Conservation (phyloP, 1,140 invertebrate genomes). For the Wiebesia pumilae region DNA sequence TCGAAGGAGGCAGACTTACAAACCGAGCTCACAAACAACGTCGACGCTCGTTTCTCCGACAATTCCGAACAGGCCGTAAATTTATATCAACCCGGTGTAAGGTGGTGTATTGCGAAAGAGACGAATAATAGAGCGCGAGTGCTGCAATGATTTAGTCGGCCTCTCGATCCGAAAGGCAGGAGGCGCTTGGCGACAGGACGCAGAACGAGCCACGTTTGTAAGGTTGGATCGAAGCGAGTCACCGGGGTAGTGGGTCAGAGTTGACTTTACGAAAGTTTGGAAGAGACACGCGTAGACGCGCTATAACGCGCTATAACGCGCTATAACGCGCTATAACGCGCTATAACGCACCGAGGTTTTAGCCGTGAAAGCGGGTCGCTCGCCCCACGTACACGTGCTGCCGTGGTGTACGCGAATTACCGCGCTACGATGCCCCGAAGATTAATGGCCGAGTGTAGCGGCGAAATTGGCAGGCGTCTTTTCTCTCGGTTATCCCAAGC, state of each 20-base stretch:
- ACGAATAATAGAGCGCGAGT: too few species aligned
- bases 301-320: background rate
- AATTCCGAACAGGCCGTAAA: too few species aligned
- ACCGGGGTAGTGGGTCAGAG: conserved; percentile 44
- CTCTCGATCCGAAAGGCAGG: background rate
- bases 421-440: background rate
- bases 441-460: conserved; percentile 12
- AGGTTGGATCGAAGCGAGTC: conserved; percentile 16
- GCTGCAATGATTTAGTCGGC: too few species aligned
- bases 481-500: background rate
- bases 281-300: background rate
- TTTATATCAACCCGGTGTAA: too few species aligned
- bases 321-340: too few species aligned
- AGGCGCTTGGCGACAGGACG: background rate
- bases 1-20: too few species aligned
- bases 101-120: too few species aligned
- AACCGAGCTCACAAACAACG: too few species aligned
- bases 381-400: background rate
- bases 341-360: background rate
- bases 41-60: too few species aligned
- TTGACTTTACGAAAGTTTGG: conserved; percentile 37
- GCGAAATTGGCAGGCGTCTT: background rate
- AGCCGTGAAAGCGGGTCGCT: conserved; percentile 46
- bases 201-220: background rate
- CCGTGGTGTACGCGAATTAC: background rate